Evolutionary conservation across 2,113 vertebrate species (phyloP).

Genomic region (Hyla sarda): DNA sequence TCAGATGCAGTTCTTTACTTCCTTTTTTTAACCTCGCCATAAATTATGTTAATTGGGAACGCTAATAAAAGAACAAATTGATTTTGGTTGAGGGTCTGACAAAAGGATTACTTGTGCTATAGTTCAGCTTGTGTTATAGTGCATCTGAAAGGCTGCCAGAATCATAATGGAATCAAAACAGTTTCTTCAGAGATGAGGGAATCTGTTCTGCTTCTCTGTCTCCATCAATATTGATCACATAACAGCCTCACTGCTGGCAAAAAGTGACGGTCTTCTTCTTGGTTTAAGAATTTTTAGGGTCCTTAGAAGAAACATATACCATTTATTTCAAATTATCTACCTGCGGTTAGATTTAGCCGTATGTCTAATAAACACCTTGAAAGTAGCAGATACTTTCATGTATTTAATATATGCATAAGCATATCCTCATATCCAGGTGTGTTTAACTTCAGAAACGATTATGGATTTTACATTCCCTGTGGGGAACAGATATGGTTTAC

Average conservation of each 20-base stretch:
- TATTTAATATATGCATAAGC: background rate
- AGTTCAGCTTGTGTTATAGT: background rate
- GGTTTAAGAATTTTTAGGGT: background rate
- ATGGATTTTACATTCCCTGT: background rate
- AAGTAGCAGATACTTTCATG: background rate
- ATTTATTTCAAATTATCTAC: no score
- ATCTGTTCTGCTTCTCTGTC: background rate
- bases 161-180: conserved; percentile 48
- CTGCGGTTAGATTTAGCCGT: background rate
- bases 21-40: conserved; percentile 30
- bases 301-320: background rate
- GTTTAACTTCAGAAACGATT: background rate
- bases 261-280: background rate
- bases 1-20: background rate
- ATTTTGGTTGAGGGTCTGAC: conserved; percentile 36
- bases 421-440: background rate
- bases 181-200: conserved; percentile 27
- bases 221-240: conserved; percentile 23
- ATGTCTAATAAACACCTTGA: background rate
- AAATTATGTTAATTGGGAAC: conserved; percentile 38
- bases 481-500: background rate
- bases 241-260: background rate
- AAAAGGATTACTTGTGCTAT: conserved; percentile 25
- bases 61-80: conserved; percentile 25
- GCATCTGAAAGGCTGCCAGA: conserved; percentile 17